Evolutionary conservation across 2,113 vertebrate species (phyloP).

Genomic region (Anarhynchus alexandrinus): DNA sequence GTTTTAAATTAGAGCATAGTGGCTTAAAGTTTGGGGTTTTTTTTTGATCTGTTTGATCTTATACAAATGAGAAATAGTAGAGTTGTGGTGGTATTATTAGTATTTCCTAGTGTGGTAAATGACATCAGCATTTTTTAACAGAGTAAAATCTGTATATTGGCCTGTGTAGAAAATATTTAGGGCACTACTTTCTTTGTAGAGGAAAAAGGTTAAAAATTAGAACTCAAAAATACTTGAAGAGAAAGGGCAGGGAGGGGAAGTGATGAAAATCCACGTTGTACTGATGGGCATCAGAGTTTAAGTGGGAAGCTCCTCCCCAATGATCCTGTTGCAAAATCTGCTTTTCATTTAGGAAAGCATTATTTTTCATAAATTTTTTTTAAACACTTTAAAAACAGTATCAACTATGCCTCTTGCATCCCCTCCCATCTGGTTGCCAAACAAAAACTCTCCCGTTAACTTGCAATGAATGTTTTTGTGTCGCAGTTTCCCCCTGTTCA

Average conservation of each 20-base stretch:
- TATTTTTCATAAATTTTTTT: not conserved
- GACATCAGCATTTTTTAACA: not conserved
- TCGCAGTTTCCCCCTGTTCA: not conserved
- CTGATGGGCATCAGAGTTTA: not conserved
- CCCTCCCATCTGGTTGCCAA: not conserved
- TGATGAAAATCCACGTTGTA: not conserved
- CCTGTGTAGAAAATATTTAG: not conserved
- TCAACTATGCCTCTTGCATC: not conserved
- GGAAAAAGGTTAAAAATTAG: not conserved
- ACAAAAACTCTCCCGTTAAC: not conserved
- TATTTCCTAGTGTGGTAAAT: constrained; percentile 12
- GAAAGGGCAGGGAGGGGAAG: not conserved
- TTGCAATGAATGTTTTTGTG: not conserved
- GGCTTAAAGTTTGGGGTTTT: constrained; percentile 33
- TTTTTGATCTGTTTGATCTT: constrained; percentile 37
- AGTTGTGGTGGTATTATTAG: not conserved
- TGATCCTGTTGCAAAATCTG: not conserved
- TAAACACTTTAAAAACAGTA: not conserved
- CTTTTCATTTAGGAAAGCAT: not conserved
- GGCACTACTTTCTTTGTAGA: not conserved
- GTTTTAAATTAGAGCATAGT: constrained; percentile 62
- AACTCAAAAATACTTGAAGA: not conserved
- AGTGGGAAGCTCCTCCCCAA: not conserved
- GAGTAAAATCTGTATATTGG: not conserved
- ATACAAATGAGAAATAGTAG: constrained; percentile 41